Conservation (phyloP, 2,113 vertebrate genomes). For the Chaetura pelagica region DNA sequence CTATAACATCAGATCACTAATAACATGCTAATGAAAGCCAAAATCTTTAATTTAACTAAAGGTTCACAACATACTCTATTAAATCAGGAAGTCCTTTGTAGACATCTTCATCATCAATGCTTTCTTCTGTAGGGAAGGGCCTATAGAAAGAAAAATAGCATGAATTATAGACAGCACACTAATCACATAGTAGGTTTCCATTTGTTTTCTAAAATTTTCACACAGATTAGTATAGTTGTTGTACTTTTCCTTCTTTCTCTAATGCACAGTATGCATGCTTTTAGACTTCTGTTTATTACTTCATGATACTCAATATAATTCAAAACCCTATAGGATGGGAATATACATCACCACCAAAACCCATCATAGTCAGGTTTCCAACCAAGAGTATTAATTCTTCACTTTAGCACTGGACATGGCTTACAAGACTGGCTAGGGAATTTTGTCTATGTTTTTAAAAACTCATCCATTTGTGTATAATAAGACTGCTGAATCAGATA, state of each 20-base stretch:
- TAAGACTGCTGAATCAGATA: background rate
- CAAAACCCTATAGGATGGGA: background rate
- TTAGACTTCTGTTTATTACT: background rate
- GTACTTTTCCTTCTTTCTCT: background rate
- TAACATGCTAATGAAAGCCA: background rate
- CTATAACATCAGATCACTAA: background rate
- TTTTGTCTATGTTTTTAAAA: background rate
- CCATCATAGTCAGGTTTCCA: background rate
- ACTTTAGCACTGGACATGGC: background rate
- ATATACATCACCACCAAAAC: background rate
- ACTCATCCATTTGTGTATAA: background rate
- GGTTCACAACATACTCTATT: conserved; percentile 87
- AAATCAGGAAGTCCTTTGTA: conserved; percentile 96
- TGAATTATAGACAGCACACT: background rate
- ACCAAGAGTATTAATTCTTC: background rate
- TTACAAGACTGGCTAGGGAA: background rate
- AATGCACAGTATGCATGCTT: background rate
- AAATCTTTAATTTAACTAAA: background rate
- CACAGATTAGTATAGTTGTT: background rate
- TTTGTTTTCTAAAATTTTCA: background rate
- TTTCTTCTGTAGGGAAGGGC: conserved; percentile 94
- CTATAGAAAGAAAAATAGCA: conserved; percentile 61
- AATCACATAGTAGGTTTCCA: background rate
- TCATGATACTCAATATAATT: background rate
- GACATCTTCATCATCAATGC: conserved; percentile 89